Conservation (phyloP, 2,888 invertebrate species). For the Sinodicranocentrus sp. region DNA sequence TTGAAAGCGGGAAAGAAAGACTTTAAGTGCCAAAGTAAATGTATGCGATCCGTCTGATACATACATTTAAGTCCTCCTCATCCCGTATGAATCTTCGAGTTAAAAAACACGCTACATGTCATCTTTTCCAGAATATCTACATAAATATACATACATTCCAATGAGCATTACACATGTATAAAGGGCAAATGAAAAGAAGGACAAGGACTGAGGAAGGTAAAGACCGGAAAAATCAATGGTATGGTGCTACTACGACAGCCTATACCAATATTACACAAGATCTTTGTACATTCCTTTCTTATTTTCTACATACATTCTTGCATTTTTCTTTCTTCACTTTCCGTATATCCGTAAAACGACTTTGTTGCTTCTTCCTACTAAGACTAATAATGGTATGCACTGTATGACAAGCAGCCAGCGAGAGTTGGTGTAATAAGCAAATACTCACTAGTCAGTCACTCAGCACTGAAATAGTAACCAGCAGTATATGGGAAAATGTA, state of each 20-base stretch:
- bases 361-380: conserved; percentile 6
- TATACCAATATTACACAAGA: conserved; percentile 10
- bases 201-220: conserved; percentile 65
- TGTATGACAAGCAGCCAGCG: conserved; percentile 23
- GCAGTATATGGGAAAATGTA: conserved; percentile 23
- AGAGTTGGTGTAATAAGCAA: conserved; percentile 44
- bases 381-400: conserved; percentile 3
- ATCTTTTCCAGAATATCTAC: conserved; percentile 8
- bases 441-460: conserved; percentile 43
- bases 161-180: conserved; percentile 21
- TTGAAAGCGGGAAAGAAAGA: background rate
- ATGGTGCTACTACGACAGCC: conserved; percentile 31
- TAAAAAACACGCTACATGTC: conserved; percentile 21
- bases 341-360: background rate
- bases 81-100: background rate
- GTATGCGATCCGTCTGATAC: background rate
- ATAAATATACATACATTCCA: conserved; percentile 30
- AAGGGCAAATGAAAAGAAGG: conserved; percentile 46
- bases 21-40: background rate
- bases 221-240: conserved; percentile 75
- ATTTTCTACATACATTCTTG: conserved; percentile 11
- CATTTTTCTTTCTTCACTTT: background rate
- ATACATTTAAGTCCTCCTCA: background rate
- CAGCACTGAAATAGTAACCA: conserved; percentile 14
- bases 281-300: conserved; percentile 18